Evolutionary conservation across 2,113 vertebrate species (phyloP), one percentile per base, ranked within the genome.

Genomic region (Paramormyrops kingsleyae): DNA sequence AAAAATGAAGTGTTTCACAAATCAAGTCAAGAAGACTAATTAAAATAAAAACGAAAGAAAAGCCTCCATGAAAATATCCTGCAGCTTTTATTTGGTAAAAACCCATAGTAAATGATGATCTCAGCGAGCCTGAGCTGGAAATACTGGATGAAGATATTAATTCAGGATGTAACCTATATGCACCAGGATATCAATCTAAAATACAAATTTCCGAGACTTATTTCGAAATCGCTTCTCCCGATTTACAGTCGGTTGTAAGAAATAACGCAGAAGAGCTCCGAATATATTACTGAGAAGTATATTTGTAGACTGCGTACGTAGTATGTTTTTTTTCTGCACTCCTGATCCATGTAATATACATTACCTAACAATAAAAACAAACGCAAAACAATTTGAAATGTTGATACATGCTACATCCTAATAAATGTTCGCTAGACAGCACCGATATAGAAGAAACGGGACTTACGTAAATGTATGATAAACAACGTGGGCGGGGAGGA

Each of bases 361-460:
- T 80, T 19, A 39, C 31, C 70, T 35, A 77, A 77, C 35, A 77
- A 77, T 39, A 77, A 77, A 77, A 77, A 35, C 27, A 77, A 39
- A 39, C 15, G 70, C 31, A 77, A 31, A 39, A 12, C 15, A 77
- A 39, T 77, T 17, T 6, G 12, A 31, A 77, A 39, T 6, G 15
- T 42, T 19, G 35, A 80, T 77, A 39, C 31, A 39, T 77, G 35
- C 35, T 17, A 39, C 15, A 39, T 35, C 1, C 35, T 80, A 84
- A 46, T 47, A 47, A 84, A 77, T 49, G n/a, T 19, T 62, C 56
- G 62, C 42, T 42, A 70, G 10, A 88, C 44, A 49, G n/a, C 44
- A 74, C 2, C 88, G 46, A 91, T 92, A 90, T 74, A 52, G 90
- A 84, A 84, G 19, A 47, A 46, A 47, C 8, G 24, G 2, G 21